A percentile compares a stretch with the other conserved stretches of the same genome.
These are phyloP conservation scores for Caloenas nicobarica DNA, from an alignment of 2,113 vertebrate species.

Conservation along the genomic window DNA sequence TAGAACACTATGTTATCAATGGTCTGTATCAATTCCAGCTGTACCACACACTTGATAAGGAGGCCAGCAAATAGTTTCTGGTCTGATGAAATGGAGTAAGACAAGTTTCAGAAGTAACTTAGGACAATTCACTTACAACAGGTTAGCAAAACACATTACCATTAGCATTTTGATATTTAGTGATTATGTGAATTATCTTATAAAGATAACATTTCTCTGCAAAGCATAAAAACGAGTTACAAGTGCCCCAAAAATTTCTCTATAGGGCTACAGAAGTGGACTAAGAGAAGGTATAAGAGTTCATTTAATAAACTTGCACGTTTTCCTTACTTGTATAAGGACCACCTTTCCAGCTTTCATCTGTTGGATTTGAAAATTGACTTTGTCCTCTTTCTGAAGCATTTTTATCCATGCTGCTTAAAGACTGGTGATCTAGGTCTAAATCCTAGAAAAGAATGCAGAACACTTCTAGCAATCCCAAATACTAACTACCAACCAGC, in stretches of 20 bases:
- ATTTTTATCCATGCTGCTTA: conserved; percentile 94
- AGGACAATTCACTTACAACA: not conserved
- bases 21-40: conserved; percentile 95
- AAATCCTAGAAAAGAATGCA: conserved; percentile 80
- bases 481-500: not conserved
- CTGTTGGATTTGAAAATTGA: conserved; percentile 91
- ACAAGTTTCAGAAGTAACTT: conserved; percentile 1
- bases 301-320: not conserved
- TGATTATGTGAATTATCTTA: not conserved
- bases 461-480: not conserved
- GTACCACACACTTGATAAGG: conserved; percentile 97
- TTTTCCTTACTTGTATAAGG: conserved; percentile 80
- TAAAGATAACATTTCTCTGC: not conserved
- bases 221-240: not conserved
- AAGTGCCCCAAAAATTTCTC: not conserved
- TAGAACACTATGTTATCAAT: conserved; percentile 98
- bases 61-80: conserved; percentile 95
- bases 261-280: not conserved
- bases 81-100: conserved; percentile 74
- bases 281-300: not conserved
- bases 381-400: conserved; percentile 93
- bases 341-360: conserved; percentile 92
- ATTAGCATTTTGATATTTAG: not conserved
- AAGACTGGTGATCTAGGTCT: conserved; percentile 91
- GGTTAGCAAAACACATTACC: not conserved